Conservation (phyloP, 1,140 invertebrate species). For the Tenebrio molitor region DNA sequence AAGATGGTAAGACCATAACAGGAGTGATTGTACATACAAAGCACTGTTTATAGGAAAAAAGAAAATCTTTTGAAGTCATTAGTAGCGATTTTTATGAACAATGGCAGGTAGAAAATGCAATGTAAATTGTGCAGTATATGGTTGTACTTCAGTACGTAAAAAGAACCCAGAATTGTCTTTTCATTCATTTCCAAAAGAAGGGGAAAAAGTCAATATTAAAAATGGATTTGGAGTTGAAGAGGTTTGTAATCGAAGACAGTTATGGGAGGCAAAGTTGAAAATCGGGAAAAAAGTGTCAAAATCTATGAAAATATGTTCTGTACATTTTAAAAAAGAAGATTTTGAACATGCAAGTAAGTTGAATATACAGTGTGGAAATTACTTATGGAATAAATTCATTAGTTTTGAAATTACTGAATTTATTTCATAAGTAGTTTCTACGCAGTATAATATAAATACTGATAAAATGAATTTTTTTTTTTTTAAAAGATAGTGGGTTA, state of each 20-base stretch:
- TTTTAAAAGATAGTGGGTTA: neutral
- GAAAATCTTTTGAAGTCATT: too few relatives aligned
- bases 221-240: slow-evolving; percentile 1
- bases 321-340: slow-evolving; percentile 38
- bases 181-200: slow-evolving; percentile 4
- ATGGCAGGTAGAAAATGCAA: too few relatives aligned
- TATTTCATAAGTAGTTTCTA: too few relatives aligned
- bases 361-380: too few relatives aligned
- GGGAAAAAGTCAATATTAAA: neutral
- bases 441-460: too few relatives aligned
- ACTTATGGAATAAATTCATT: too few relatives aligned
- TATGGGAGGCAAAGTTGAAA: slow-evolving; percentile 27
- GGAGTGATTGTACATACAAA: too few relatives aligned
- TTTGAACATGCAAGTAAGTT: neutral
- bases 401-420: too few relatives aligned
- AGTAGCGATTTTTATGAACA: too few relatives aligned
- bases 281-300: slow-evolving; percentile 31
- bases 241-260: neutral
- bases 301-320: slow-evolving; percentile 1
- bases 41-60: too few relatives aligned
- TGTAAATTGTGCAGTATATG: slow-evolving; percentile 13
- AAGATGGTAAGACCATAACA: too few relatives aligned
- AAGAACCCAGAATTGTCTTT: slow-evolving; percentile 1
- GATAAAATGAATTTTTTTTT: slow-evolving; percentile 4
- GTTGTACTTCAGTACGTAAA: neutral